Evolutionary conservation across 1,140 invertebrate genomes (phyloP).

Genomic region (Panonychus citri): DNA sequence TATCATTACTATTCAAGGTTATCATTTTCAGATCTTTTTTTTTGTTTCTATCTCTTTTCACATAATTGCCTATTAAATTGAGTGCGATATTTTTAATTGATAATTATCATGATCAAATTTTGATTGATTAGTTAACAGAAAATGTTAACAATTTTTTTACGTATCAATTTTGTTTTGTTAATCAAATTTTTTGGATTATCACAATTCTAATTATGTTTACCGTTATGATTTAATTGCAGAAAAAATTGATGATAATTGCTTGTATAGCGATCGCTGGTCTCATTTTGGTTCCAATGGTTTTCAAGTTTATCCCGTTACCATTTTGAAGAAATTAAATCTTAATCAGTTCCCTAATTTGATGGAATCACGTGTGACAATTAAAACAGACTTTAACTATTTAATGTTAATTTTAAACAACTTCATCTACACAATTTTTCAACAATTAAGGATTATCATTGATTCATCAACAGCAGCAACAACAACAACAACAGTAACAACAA

Average conservation of each 20-base stretch:
- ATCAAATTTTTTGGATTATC: neutral
- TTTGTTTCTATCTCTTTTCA: no score
- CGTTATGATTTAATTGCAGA: neutral
- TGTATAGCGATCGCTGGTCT: neutral
- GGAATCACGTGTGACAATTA: neutral
- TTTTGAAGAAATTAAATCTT: neutral
- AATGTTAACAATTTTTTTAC: no score
- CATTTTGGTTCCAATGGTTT: constrained; percentile 1
- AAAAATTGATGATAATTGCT: constrained; percentile 6
- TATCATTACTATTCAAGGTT: no score
- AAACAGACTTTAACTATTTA: no score
- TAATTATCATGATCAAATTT: no score
- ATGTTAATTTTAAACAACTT: neutral
- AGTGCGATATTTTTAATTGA: no score
- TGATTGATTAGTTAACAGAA: no score
- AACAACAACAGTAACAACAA: neutral
- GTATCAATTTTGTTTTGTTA: neutral
- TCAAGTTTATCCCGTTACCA: neutral
- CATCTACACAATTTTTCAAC: neutral
- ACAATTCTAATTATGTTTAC: neutral
- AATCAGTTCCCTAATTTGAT: neutral
- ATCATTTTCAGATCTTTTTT: no score
- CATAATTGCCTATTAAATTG: no score
- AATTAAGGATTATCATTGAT: neutral
- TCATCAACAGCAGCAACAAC: neutral